Evolutionary conservation across 2,888 invertebrate genomes (phyloP), one percentile per base, ranked within the genome.

Genomic region (Cistogaster globosa): DNA sequence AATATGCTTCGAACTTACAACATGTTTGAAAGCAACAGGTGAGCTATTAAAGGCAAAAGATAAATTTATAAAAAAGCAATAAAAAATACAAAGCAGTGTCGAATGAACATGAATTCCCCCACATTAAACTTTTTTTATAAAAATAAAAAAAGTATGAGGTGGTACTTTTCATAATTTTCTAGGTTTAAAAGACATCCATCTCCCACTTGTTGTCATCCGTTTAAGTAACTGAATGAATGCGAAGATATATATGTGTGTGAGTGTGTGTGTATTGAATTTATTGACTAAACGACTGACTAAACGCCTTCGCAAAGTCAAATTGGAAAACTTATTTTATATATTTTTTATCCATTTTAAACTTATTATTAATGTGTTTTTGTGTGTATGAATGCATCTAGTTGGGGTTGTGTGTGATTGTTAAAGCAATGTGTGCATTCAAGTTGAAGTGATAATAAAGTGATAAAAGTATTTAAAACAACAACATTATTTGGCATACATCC

Each of bases 271-370:
- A 62, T 58, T 53, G 69, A 62, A 75, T 85, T 85, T 78, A 82
- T 82, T 82, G 85, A 85, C 82, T 85, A 80, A 84, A 77, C 84
- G 84, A 76, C 79, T 75, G 67, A 84, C 84, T 80, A 60, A 82
- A 85, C 85, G 85, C 85, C 85, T 85, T 82, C 85, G 82, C 75
- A 85, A 75, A 75, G 75, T 57, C 60, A 67, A 67, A 42, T 83
- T 58, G 58, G 22, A 77, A 77, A 83, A 55, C 20, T 62, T 55
- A 62, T 55, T 32, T 69, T 51, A 48, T n/a, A 65, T 22, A 20
- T 20, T 45, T n/a, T 51, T 36, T 60, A 32, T 32, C 32, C 32
- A 32, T 32, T 51, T 67, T 55, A 32, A 63, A 71, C 7, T 6
- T 42, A 71, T 69, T 6, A 6, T 42, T 55, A 20, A 32, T 32